Evolutionary conservation across 2,888 invertebrate genomes (phyloP).

Genomic region (Eledona agricola): DNA sequence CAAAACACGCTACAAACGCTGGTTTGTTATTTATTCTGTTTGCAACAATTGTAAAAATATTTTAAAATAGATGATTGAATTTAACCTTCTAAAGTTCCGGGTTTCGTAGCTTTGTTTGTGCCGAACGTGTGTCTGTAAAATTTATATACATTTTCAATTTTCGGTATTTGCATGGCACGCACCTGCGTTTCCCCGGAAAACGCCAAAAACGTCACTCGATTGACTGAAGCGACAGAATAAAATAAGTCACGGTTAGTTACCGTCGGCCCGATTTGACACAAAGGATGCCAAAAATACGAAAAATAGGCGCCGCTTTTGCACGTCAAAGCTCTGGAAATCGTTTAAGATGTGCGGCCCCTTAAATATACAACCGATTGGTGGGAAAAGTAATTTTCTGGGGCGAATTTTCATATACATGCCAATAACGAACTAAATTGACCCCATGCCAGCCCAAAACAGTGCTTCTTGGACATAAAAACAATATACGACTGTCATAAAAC

Average conservation of each 20-base stretch:
- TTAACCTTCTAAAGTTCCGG: no score
- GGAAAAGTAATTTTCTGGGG: conserved; percentile 17
- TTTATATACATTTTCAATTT: no score
- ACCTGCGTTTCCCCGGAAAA: no score
- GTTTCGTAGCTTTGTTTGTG: no score
- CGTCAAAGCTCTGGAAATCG: conserved; percentile 32
- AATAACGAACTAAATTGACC: conserved; percentile 34
- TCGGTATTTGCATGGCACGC: no score
- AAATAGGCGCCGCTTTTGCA: conserved; percentile 29
- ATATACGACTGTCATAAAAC: conserved; percentile 36
- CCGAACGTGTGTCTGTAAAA: no score
- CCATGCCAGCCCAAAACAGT: conserved; percentile 29
- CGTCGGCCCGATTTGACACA: conserved; percentile 24
- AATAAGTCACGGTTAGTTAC: conserved; percentile 32
- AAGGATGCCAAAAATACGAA: conserved; percentile 27
- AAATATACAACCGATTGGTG: no score
- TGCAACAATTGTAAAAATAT: no score
- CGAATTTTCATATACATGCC: conserved; percentile 34
- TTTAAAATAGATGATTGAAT: no score
- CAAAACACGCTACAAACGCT: conserved; percentile 6
- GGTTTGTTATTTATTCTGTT: conserved; percentile 14
- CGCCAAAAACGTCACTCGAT: conserved; percentile 20
- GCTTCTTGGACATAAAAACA: conserved; percentile 36
- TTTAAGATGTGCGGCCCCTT: conserved; percentile 22
- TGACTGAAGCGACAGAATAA: conserved; percentile 15